phyloP scores from a whole-genome alignment of 2,888 invertebrate species.

The Halictus quadricinctus region DNA sequence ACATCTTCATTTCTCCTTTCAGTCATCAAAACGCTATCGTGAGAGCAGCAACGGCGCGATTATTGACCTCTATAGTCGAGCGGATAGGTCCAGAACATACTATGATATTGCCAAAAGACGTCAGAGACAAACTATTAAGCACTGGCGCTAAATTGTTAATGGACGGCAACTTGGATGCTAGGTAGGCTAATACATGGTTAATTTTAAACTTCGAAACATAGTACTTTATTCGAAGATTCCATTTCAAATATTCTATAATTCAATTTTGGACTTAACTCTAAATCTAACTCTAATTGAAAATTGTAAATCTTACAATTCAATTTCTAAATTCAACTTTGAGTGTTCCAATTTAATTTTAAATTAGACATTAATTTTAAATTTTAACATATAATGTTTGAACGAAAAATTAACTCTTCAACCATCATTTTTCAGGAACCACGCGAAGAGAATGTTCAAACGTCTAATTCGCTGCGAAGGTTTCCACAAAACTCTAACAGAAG shows the following conservation, averaged over 20 bases:
- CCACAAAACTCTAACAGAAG: conserved; percentile 89
- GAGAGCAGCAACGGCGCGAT: conserved; percentile 91
- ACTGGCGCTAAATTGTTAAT: conserved; percentile 92
- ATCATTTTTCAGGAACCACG: conserved; percentile 85
- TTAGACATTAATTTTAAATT: neutral
- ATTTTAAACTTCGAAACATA: too few relatives aligned
- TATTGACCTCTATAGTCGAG: conserved; percentile 89
- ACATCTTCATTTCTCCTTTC: conserved; percentile 11
- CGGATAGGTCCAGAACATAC: conserved; percentile 89
- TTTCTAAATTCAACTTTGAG: neutral
- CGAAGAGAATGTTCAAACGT: conserved; percentile 89
- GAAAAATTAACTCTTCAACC: neutral
- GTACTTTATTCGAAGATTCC: too few relatives aligned
- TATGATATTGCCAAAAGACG: conserved; percentile 89
- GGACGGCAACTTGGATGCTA: conserved; percentile 94
- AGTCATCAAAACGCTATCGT: conserved; percentile 94
- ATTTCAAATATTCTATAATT: too few relatives aligned
- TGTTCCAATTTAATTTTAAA: neutral
- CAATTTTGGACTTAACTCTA: too few relatives aligned
- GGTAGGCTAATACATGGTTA: conserved; percentile 82
- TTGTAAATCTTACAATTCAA: neutral
- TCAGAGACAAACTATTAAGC: conserved; percentile 90
- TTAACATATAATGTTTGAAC: neutral
- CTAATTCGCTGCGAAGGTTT: conserved; percentile 90
- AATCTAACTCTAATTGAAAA: too few relatives aligned